Conservation (phyloP, 1,140 invertebrate genomes). For the Orius insidiosus region DNA sequence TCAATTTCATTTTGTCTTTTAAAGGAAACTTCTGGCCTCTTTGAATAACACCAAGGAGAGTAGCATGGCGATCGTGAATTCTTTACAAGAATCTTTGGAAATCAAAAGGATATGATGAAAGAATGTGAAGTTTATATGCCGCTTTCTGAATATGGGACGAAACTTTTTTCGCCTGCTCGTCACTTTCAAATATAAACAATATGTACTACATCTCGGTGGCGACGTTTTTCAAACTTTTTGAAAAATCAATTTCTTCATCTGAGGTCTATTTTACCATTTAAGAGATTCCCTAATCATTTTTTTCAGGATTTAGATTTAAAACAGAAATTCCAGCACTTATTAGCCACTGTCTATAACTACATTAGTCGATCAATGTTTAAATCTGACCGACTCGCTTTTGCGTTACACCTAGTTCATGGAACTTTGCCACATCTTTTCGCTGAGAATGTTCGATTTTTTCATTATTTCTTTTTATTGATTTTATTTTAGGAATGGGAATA, state of each 20-base stretch:
- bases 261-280: constrained; percentile 2
- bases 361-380: constrained; percentile 65
- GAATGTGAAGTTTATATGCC: constrained; percentile 60
- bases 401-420: constrained; percentile 48
- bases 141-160: constrained; percentile 55
- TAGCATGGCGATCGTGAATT: constrained; percentile 57
- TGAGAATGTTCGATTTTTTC: too few relatives aligned
- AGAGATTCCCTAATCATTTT: not conserved
- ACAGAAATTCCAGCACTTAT: constrained; percentile 21
- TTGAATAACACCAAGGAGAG: constrained; percentile 84
- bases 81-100: constrained; percentile 54
- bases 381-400: constrained; percentile 50
- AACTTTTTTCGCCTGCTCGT: constrained; percentile 54
- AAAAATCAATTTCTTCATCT: constrained; percentile 10
- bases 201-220: constrained; percentile 64
- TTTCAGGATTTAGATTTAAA: too few relatives aligned
- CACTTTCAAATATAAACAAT: constrained; percentile 47
- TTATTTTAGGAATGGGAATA: constrained; percentile 61
- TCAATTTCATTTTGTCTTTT: too few relatives aligned
- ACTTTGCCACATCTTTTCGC: too few relatives aligned
- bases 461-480: too few relatives aligned
- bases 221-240: constrained; percentile 56
- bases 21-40: constrained; percentile 67
- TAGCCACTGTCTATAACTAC: constrained; percentile 48
- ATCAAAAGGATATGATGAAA: constrained; percentile 49